These are phyloP conservation scores for Ennomos erosarius DNA, from an alignment of 2,888 invertebrate species.

Conservation along the genomic window DNA sequence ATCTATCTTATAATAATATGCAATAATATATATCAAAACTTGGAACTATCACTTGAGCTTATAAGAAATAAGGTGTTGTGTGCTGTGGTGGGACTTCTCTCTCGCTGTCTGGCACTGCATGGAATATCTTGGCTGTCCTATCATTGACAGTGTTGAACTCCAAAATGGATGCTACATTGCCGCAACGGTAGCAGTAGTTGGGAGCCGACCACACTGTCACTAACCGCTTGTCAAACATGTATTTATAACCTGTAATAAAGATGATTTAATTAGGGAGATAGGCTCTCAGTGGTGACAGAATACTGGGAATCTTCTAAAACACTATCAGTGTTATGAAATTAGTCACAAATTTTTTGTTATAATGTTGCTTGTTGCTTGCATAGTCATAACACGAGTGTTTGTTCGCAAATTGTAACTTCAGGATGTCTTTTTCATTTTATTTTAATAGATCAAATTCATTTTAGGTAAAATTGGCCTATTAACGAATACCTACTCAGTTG, in stretches of 20 bases:
- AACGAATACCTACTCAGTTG: no score
- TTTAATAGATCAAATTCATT: no score
- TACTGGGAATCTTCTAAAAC: no score
- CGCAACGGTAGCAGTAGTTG: conserved; percentile 99
- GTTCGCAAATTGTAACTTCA: no score
- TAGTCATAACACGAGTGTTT: no score
- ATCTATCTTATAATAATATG: conserved; percentile 41
- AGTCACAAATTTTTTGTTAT: no score
- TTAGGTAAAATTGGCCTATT: no score
- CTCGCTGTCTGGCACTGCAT: conserved; percentile 97
- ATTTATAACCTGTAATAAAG: conserved; percentile 92
- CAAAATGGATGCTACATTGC: conserved; percentile 98
- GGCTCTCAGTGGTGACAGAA: no score
- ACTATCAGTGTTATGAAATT: no score
- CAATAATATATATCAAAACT: conserved; percentile 73
- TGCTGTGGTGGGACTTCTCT: conserved; percentile 96
- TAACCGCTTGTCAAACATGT: conserved; percentile 98
- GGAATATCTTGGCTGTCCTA: conserved; percentile 93
- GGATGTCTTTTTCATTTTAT: no score
- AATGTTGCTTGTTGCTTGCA: no score
- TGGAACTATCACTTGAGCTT: conserved; percentile 67
- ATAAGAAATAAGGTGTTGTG: conserved; percentile 99
- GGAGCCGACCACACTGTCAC: conserved; percentile 99
- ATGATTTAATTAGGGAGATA: not conserved
- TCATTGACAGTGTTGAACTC: conserved; percentile 93